These are phyloP conservation scores for Yasuhikotakia modesta DNA, from an alignment of 2,797 vertebrate genomes.

Conservation along the genomic window DNA sequence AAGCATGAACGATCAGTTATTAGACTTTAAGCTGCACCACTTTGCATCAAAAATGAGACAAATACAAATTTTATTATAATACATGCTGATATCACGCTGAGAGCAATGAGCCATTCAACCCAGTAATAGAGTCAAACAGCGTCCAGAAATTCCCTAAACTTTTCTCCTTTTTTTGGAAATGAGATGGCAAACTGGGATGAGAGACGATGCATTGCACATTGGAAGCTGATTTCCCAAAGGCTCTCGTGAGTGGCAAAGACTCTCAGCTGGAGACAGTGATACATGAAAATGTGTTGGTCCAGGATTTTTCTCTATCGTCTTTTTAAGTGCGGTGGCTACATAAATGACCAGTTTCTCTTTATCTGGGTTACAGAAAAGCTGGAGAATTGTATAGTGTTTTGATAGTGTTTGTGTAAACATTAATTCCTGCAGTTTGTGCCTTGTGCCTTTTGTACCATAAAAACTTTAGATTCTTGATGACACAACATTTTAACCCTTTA, in stretches of 20 bases:
- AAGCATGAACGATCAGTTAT: conserved; percentile 28
- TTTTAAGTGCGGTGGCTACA: conserved; percentile 31
- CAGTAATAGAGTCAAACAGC: conserved; percentile 31
- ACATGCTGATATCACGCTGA: conserved; percentile 14
- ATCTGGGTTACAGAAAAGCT: conserved; percentile 45
- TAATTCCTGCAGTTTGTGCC: background rate
- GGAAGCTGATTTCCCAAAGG: conserved; percentile 51
- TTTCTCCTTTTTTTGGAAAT: conserved; percentile 22
- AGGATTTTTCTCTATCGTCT: conserved; percentile 41
- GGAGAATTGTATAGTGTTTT: conserved; percentile 21
- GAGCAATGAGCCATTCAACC: conserved; percentile 18
- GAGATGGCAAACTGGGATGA: conserved; percentile 24
- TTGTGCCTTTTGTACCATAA: background rate
- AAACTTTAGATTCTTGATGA: background rate
- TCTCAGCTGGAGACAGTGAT: conserved; percentile 53
- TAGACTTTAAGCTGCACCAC: background rate
- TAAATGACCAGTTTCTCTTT: conserved; percentile 25
- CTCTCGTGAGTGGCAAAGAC: conserved; percentile 41
- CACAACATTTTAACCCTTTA: too few species aligned
- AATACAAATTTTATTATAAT: conserved; percentile 21
- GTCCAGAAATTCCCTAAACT: conserved; percentile 29
- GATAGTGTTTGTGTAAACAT: background rate
- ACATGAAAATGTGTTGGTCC: conserved; percentile 47
- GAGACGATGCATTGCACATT: conserved; percentile 13
- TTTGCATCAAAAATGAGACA: conserved; percentile 18